These are phyloP conservation scores for Mesorhabditis sp. DNA, from an alignment of 2,888 invertebrate genomes.

Conservation along the genomic window DNA sequence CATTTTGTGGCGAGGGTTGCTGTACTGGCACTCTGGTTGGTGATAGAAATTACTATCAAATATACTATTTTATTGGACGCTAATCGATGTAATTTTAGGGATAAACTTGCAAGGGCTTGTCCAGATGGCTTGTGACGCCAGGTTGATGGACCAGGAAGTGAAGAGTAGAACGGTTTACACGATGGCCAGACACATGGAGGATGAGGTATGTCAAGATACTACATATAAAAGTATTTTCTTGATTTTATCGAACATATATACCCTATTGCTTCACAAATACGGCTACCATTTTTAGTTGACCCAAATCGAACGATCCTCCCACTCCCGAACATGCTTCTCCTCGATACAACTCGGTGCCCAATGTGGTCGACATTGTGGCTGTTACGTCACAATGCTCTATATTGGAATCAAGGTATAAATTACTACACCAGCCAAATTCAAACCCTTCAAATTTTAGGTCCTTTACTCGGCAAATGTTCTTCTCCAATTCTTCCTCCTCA, in stretches of 20 bases:
- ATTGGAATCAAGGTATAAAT: slow-evolving; percentile 53
- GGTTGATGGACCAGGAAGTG: slow-evolving; percentile 57
- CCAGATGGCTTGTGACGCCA: slow-evolving; percentile 58
- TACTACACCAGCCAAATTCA: not conserved
- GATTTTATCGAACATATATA: too few relatives aligned
- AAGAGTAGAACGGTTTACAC: slow-evolving; percentile 58
- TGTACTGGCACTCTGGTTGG: slow-evolving; percentile 58
- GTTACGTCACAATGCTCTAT: slow-evolving; percentile 57
- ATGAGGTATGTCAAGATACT: slow-evolving; percentile 48
- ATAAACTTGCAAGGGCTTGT: slow-evolving; percentile 58
- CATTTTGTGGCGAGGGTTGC: slow-evolving; percentile 57
- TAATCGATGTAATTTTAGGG: slow-evolving; percentile 33
- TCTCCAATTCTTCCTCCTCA: slow-evolving; percentile 56
- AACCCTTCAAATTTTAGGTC: slow-evolving; percentile 24
- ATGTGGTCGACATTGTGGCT: slow-evolving; percentile 57
- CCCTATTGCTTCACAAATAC: not conserved
- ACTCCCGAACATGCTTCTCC: slow-evolving; percentile 45
- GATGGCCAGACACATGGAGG: slow-evolving; percentile 59
- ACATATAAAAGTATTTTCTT: not conserved
- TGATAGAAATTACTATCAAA: not conserved
- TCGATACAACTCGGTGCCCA: slow-evolving; percentile 45
- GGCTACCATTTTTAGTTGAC: slow-evolving; percentile 40
- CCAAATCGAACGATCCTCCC: slow-evolving; percentile 48
- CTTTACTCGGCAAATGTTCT: slow-evolving; percentile 56
- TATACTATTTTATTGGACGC: not conserved